Base-by-base conservation (phyloP, 2,113 vertebrate genomes). In the Boulengeromyrus knoepffleri region DNA sequence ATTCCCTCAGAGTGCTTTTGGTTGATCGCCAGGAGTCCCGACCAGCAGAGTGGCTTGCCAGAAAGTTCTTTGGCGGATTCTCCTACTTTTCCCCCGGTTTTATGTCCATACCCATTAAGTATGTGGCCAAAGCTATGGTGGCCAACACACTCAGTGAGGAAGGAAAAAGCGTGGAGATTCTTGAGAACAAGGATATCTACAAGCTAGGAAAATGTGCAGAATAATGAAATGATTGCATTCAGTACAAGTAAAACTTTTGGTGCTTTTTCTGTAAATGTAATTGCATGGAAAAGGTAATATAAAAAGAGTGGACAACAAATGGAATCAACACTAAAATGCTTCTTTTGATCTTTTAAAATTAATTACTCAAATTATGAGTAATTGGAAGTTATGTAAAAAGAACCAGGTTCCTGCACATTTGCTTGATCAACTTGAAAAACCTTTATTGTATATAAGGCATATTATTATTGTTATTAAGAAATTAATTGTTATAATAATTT, bases 181-280 rank as follows among this genome's bases (percentile, higher is more conserved):
- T 97, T 88, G 96, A 97, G 52, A 97, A 97, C 92, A 95, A 96
- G 90, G 93, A 90, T 90, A 96, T 97, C 42, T 86, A 92, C 2
- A 8, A 66, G 3, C 93, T 97, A 91, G 95, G 95, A 21, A 96
- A 95, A 88, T 90, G 85, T 0, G 45, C 89, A 4, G 91, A 45
- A 70, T 93, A 94, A 90, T 93, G 56, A 90, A 77, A 56, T 49
- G 27, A 42, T 53, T 87, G 31, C 15, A 36, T 87, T 52, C 50
- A 53, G n/a, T 49, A 19, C 49, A 49, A 50, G 39, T 39, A 15
- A 56, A 53, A 15, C 31, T 36, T 36, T 53, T 87, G 85, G 17
- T 87, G 31, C 50, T 56, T 87, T 50, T 50, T 27, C 85, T 53
- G 27, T 31, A 31, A 19, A 15, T 87, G 27, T 85, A 85, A 85